Base-by-base conservation (phyloP, 37 sponge, comb jelly and placozoan genomes). In the Mnemiopsis leidyi region DNA sequence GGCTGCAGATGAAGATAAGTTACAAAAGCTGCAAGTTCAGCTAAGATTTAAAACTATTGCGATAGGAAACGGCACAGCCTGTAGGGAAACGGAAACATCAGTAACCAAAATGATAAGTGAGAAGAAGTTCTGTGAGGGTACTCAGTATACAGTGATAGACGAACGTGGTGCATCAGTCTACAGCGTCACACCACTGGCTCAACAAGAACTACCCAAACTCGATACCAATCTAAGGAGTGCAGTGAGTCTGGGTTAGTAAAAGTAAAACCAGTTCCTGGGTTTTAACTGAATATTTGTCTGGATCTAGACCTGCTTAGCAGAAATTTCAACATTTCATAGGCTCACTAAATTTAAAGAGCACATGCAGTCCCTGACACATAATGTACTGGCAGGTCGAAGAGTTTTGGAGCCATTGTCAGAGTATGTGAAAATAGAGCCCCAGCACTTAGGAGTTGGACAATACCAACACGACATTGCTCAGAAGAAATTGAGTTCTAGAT, bases 381-480 rank as follows among this genome's bases (percentile, higher is more conserved):
- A n/a, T n/a, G 13, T 13, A 5, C 61, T 48, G 61, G 13, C 75
- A 85, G 90, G 90, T 26, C 2, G 90, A 24, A 7, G 90, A 39
- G 24, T 85, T 13, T 26, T 85, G 25, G 90, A 85, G 29, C 90
- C 90, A 23, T 32, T 85, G 13, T 85, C 90, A 28, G 90, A 85
- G 90, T 85, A 85, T 38, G 90, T 85, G 24, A 85, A 85, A 38
- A 85, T 85, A 23, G 90, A 85, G 26, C 90, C 90, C 67, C 48
- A 85, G 24, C 90, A 85, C 23, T 25, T 85, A 2, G 90, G 90
- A n/a, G 90, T 85, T 16, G 90, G 90, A 23, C 90, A 85, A 38
- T 85, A 85, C 90, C 90, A 85, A 85, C 90, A 85, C 67, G 90
- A 85, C 90, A 48, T 85, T 39, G 67, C 90, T 5, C 67, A 18